A percentile compares a stretch with the other conserved stretches of the same genome.
Conservation (phyloP, 2,113 vertebrate genomes). For the Gobiocypris rarus region DNA sequence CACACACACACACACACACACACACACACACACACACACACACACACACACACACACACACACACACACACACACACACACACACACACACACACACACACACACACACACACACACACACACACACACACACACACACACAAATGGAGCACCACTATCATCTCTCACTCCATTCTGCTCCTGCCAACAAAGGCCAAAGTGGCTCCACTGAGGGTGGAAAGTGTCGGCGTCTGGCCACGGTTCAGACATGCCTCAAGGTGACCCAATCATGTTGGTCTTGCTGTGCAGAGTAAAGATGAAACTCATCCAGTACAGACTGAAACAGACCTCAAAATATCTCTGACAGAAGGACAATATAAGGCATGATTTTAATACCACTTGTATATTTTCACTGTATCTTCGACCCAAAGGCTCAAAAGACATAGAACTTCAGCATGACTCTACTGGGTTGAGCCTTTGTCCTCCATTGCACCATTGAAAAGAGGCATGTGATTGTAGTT, state of each 20-base stretch:
- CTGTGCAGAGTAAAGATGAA: not conserved
- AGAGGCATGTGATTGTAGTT: no score
- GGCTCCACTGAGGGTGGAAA: slow-evolving; percentile 3
- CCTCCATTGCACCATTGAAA: no score
- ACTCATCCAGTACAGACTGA: not conserved
- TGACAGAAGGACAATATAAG: not conserved
- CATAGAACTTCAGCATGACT: no score
- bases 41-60: not conserved
- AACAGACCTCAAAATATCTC: not conserved
- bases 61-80: not conserved
- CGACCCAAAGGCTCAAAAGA: no score
- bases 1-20: not conserved
- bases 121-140: not conserved
- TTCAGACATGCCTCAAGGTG: slow-evolving; percentile 52
- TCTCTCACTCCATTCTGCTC: not conserved
- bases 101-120: not conserved
- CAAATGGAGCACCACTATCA: not conserved
- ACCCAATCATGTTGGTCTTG: slow-evolving; percentile 9
- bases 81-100: not conserved
- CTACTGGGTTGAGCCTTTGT: no score
- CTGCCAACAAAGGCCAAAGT: not conserved
- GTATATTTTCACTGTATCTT: not conserved
- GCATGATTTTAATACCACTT: not conserved
- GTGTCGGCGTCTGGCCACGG: slow-evolving; percentile 4
- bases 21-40: not conserved